Percentiles rank a stretch among this genome's conserved stretches.
phyloP scores from a whole-genome alignment of 2,888 invertebrate species.

The Crepidodera aurea region DNA sequence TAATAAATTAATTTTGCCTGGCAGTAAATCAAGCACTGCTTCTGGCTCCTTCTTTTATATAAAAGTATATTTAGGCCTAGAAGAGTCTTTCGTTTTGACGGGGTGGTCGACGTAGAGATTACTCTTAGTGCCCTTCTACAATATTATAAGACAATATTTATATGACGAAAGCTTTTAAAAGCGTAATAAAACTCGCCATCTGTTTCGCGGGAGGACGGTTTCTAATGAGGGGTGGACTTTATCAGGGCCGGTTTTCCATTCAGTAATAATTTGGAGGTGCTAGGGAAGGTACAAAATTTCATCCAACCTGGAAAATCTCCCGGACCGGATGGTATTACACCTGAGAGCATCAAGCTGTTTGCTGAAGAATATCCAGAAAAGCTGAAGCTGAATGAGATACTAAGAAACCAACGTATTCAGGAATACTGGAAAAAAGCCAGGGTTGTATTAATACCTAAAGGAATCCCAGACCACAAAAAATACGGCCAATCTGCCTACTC shows the following conservation, averaged over 20 bases:
- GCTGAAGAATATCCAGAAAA: no score
- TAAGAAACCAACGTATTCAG: no score
- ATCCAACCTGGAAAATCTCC: no score
- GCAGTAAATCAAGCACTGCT: slow-evolving; percentile 13
- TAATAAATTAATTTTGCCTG: slow-evolving; percentile 20
- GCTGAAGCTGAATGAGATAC: no score
- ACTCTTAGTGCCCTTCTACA: slow-evolving; percentile 47
- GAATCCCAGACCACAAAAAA: no score
- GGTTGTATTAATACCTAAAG: no score
- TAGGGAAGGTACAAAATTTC: no score
- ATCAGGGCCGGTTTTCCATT: not conserved
- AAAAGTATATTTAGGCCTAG: slow-evolving; percentile 23
- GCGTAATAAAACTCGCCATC: slow-evolving; percentile 53
- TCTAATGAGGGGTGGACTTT: not conserved
- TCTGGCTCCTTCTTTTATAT: slow-evolving; percentile 8
- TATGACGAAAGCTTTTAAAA: slow-evolving; percentile 56
- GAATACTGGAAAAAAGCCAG: no score
- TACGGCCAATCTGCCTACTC: no score
- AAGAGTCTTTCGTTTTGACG: slow-evolving; percentile 37
- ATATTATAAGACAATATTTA: slow-evolving; percentile 59
- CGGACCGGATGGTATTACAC: no score
- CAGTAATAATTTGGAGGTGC: no score
- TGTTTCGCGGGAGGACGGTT: slow-evolving; percentile 9
- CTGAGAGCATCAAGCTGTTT: no score
- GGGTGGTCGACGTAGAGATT: slow-evolving; percentile 39